Percentiles rank a stretch among this genome's conserved stretches.
Evolutionary conservation across 2,888 invertebrate species (phyloP).

Genomic region (Chloroclysta siterata): DNA sequence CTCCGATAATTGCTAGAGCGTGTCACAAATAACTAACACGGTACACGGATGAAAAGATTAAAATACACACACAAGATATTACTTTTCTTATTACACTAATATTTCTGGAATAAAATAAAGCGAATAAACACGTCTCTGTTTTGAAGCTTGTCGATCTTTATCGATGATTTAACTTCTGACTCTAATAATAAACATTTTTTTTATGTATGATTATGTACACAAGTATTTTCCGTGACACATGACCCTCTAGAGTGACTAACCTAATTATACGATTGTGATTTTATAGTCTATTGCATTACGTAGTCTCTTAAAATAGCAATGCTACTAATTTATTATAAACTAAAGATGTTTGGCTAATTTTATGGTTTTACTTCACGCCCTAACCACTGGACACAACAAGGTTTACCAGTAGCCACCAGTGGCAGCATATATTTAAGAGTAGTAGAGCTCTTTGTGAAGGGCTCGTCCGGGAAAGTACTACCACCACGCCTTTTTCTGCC

Average conservation of each 20-base stretch:
- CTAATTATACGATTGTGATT: not conserved
- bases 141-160: not conserved
- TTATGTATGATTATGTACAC: not conserved
- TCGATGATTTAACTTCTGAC: not conserved
- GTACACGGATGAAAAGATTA: conserved; percentile 46
- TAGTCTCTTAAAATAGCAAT: conserved; percentile 12
- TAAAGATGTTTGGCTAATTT: too few relatives aligned
- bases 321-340: too few relatives aligned
- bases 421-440: too few relatives aligned
- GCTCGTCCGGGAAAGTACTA: too few relatives aligned
- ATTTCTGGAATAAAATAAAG: not conserved
- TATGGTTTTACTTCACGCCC: too few relatives aligned
- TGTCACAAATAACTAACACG: conserved; percentile 54
- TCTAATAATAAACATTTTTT: not conserved
- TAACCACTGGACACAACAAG: too few relatives aligned
- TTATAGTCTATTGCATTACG: not conserved
- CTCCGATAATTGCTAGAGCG: conserved; percentile 53
- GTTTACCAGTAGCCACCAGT: too few relatives aligned
- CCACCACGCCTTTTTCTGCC: too few relatives aligned
- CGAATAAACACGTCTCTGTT: not conserved
- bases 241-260: conserved; percentile 12
- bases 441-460: too few relatives aligned
- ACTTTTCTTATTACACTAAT: not conserved
- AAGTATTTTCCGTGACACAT: conserved; percentile 10
- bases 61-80: conserved; percentile 1